Evolutionary conservation across 1,140 invertebrate genomes (phyloP), one percentile per base, ranked within the genome.

Genomic region (Goniozus legneri): DNA sequence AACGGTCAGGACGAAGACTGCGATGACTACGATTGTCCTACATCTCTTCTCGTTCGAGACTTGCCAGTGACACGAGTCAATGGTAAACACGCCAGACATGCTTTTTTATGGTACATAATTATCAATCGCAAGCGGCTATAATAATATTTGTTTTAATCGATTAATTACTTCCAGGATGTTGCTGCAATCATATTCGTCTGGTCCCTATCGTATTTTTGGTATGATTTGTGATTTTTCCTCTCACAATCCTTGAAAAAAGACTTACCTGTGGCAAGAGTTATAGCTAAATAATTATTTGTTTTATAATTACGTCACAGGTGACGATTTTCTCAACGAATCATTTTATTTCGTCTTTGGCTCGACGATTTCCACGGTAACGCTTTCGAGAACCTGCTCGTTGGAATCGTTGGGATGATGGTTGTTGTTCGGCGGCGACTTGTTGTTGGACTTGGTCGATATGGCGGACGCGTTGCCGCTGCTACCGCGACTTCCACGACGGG

Each of bases 401-500:
- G 55, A 62, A 30, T 67, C 71, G 44, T 50, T 67, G 21, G 62
- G 52, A 21, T 70, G 63, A 55, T 72, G n/a, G n/a, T n/a, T n/a
- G n/a, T n/a, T 50, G 39, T 13, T 67, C 42, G 63, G 60, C 21
- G 69, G 68, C n/a, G 78, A 77, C 56, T 77, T 80, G 57, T 77
- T 79, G 46, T 66, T 76, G 36, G 77, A 77, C 50, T 75, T 75
- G 43, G 64, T 71, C 8, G 82, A 84, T 3, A 77, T 73, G 1
- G 78, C 81, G 2, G 84, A 85, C 42, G 82, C 79, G 44, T 81
- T 84, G 50, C 74, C 74, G 39, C 81, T 85, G 65, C 84, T 86
- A 4, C 81, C 81, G 58, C 80, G 78, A 42, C 83, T 85, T 39
- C 83, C 83, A 39, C 83, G 77, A 40, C 83, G 76, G 47, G 83